A percentile compares a stretch with the other conserved stretches of the same genome.
These are phyloP conservation scores for Melanotaenia pygmaea DNA, from an alignment of 2,797 vertebrate species.

Conservation along the genomic window DNA sequence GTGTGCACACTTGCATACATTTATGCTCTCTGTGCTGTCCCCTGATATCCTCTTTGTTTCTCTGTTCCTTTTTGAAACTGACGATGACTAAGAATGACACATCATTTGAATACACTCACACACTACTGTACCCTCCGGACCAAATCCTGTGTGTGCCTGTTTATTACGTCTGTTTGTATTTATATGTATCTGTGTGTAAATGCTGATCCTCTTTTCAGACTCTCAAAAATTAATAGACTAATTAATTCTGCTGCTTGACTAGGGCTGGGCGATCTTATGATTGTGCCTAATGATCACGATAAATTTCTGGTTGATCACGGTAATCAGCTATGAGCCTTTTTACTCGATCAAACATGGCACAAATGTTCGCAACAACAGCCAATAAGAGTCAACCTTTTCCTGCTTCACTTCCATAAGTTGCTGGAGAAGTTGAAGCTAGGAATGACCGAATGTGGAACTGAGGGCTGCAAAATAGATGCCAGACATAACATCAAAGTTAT, in stretches of 20 bases:
- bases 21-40: constrained; percentile 25
- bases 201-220: constrained; percentile 47
- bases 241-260: constrained; percentile 12
- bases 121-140: constrained; percentile 46
- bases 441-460: no score
- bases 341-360: no score
- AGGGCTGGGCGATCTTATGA: no score
- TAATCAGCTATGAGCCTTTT: no score
- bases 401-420: no score
- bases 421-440: no score
- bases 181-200: constrained; percentile 36
- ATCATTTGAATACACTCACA: constrained; percentile 69
- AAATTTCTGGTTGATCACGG: no score
- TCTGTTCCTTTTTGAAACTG: constrained; percentile 58
- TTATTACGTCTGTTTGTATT: constrained; percentile 33
- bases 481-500: no score
- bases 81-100: constrained; percentile 68
- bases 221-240: constrained; percentile 34
- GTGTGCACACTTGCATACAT: constrained; percentile 13
- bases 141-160: constrained; percentile 32
- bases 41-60: constrained; percentile 63
- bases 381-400: no score
- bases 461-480: no score
- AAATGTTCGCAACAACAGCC: no score
- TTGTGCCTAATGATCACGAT: no score